Evolutionary conservation across 1,140 invertebrate genomes (phyloP).

Genomic region (Antheraea mylitta): DNA sequence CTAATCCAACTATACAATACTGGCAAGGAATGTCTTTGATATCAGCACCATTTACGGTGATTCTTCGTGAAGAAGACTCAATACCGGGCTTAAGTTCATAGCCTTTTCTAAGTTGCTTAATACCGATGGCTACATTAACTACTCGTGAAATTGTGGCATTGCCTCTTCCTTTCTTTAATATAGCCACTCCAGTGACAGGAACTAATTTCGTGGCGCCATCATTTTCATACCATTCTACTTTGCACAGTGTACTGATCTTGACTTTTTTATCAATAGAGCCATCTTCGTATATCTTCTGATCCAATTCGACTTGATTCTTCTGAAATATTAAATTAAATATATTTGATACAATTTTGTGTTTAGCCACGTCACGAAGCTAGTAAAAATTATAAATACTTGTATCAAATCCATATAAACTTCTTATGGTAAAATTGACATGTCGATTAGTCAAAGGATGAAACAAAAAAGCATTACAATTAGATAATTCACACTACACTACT

Average conservation of each 20-base stretch:
- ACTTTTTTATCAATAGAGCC: slow-evolving; percentile 82
- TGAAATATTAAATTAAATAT: slow-evolving; percentile 35
- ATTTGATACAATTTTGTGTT: too few relatives aligned
- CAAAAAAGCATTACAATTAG: too few relatives aligned
- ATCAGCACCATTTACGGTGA: slow-evolving; percentile 80
- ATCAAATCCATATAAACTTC: too few relatives aligned
- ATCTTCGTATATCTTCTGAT: slow-evolving; percentile 69
- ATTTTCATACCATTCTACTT: slow-evolving; percentile 84
- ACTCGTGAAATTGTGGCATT: slow-evolving; percentile 78
- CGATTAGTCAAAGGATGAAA: too few relatives aligned
- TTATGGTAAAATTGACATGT: too few relatives aligned
- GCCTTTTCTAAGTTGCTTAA: slow-evolving; percentile 79
- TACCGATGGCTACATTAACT: slow-evolving; percentile 80
- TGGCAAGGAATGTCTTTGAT: slow-evolving; percentile 84
- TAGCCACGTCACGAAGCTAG: too few relatives aligned
- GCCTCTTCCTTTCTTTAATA: slow-evolving; percentile 76
- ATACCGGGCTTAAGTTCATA: slow-evolving; percentile 83
- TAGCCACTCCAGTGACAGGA: slow-evolving; percentile 80
- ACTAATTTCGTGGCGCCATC: slow-evolving; percentile 80
- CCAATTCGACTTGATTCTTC: slow-evolving; percentile 74
- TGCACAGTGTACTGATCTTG: slow-evolving; percentile 81
- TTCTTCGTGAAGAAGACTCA: slow-evolving; percentile 80
- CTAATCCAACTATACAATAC: slow-evolving; percentile 84
- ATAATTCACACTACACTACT: too few relatives aligned
- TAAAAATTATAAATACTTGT: too few relatives aligned